phyloP scores from a whole-genome alignment of 2,113 vertebrate genomes.

The Gambusia affinis region DNA sequence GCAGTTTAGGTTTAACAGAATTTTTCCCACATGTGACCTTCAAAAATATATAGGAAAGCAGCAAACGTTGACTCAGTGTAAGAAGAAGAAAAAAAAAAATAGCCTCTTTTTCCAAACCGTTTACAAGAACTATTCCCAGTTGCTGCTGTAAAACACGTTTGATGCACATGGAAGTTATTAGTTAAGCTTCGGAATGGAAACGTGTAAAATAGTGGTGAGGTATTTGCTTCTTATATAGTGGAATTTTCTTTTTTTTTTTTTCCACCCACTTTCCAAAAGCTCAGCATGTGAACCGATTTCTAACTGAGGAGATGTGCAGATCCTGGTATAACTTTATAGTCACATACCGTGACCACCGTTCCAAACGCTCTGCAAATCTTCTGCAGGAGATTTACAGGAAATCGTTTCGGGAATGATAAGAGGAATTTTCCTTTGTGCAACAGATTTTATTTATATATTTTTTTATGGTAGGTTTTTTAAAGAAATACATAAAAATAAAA shows the following conservation, averaged over 20 bases:
- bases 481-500: too few species aligned
- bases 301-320: constrained; percentile 57
- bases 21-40: background rate
- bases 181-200: constrained; percentile 55
- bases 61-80: constrained; percentile 15
- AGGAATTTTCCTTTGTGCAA: constrained; percentile 42
- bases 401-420: constrained; percentile 28
- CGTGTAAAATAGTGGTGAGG: constrained; percentile 42
- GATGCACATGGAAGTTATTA: constrained; percentile 62
- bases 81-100: background rate
- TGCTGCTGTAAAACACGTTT: constrained; percentile 42
- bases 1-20: constrained; percentile 29
- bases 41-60: background rate
- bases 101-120: constrained; percentile 40
- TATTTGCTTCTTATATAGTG: constrained; percentile 40
- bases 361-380: constrained; percentile 48
- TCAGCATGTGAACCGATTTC: constrained; percentile 52
- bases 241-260: constrained; percentile 16
- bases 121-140: constrained; percentile 18
- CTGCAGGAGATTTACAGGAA: constrained; percentile 47
- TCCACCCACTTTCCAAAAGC: constrained; percentile 34
- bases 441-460: constrained; percentile 9
- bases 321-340: constrained; percentile 50
- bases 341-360: constrained; percentile 49
- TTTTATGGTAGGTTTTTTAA: constrained; percentile 8